Base-by-base conservation (phyloP, 2,888 invertebrate species). In the Cyclophora albipunctata region DNA sequence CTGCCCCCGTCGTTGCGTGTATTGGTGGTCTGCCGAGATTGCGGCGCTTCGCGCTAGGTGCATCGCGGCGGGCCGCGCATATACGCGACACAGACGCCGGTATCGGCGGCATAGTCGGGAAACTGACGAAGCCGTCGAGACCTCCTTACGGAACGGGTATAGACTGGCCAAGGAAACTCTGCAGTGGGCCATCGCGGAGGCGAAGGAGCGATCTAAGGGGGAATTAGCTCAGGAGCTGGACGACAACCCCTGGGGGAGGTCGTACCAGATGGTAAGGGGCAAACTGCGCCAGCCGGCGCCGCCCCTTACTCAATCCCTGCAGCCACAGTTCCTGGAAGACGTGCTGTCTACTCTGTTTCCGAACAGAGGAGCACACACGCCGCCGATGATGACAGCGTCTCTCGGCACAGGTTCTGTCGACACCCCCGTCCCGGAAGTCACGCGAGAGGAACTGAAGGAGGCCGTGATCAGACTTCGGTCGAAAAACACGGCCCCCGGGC, bases 341-440 rank as follows among this genome's bases (percentile, higher is more conserved):
- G 50, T 57, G 6, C 50, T 55, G 6, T 5, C 7, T 3, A 34
- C 33, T 5, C 50, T 55, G 2, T 57, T 49, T 44, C 57, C 51
- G 37, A 37, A 37, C 7, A 3, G 42, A 20, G 42, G 42, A 20
- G 20, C 20, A 20, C 42, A 42, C 20, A 20, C 42, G 3, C 42
- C 42, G 5, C 42, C n/a, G 20, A n/a, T 20, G 3, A 20, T 20
- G 42, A 5, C 42, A 5, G 20, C 1, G 20, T 20, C 20, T 20
- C 20, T 20, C 20, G 20, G 20, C 20, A 20, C 20, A 20, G 20
- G 20, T 20, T 20, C 37, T 5, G 37, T 5, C 37, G 37, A 37
- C 37, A 37, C 5, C 2, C 35, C 7, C 2, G 35, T 35, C 1
- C 37, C 46, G 7, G 42, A 41, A 2, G 49, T 54, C 5, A 37